These are phyloP conservation scores for Salminus brasiliensis DNA, from an alignment of 2,113 vertebrate genomes.

Conservation along the genomic window DNA sequence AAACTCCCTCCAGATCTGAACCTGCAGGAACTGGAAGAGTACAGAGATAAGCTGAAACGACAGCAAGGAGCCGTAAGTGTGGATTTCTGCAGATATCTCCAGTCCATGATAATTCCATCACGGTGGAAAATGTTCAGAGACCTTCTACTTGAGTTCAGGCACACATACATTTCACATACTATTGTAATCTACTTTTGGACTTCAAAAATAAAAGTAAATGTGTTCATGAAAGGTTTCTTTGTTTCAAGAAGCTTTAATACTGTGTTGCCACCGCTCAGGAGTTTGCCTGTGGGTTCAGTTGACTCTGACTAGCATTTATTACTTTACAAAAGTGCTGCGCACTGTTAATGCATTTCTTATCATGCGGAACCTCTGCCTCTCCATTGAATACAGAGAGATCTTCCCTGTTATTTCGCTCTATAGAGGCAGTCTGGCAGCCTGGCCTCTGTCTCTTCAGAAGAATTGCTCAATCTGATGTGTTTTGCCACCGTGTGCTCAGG, in stretches of 20 bases:
- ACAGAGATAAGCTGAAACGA: conserved; percentile 91
- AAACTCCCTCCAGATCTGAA: conserved; percentile 91
- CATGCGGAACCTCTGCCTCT: background rate
- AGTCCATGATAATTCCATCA: background rate
- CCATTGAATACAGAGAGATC: background rate
- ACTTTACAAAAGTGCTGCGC: background rate
- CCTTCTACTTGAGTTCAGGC: background rate
- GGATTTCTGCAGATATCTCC: background rate
- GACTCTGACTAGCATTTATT: background rate
- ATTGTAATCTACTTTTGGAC: background rate
- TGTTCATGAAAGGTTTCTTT: background rate
- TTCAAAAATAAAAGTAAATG: background rate
- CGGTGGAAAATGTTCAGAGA: background rate
- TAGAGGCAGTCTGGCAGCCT: background rate
- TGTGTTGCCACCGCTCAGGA: background rate
- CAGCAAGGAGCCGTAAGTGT: conserved; percentile 93
- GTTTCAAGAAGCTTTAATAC: background rate
- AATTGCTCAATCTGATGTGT: background rate
- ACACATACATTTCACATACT: too few species aligned
- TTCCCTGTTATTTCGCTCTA: background rate
- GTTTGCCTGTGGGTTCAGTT: background rate
- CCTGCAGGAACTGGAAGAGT: conserved; percentile 92
- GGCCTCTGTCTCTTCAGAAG: background rate
- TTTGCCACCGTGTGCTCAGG: background rate
- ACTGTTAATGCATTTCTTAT: background rate